Evolutionary conservation across 2,113 vertebrate species (phyloP), one percentile per base, ranked within the genome.

Genomic region (Periophthalmus modestus): DNA sequence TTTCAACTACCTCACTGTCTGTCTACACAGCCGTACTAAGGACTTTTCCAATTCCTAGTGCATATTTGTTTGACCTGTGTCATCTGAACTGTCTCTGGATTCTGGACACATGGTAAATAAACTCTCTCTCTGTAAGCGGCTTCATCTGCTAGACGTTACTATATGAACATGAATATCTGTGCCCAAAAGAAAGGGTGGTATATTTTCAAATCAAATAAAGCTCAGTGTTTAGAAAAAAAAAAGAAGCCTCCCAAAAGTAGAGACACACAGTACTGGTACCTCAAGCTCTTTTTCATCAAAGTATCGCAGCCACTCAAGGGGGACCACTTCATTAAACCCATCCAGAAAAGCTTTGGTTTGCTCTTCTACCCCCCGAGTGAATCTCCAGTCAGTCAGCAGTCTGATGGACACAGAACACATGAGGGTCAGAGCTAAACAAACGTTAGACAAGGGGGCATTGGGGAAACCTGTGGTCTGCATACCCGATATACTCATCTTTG

Each of bases 401-500:
- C 98, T 99, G 88, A 14, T 24, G 11, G 18, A 14, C 24, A 54
- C 19, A 12, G 2, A 39, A 12, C 36, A n/a, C 34, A n/a, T 28
- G 18, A 65, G 10, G 12, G 19, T 43, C 3, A 43, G 19, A 62
- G 59, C 15, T 5, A 15, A 28, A 34, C 24, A 62, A 18, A 9
- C 7, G 28, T 18, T 9, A 16, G 14, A 16, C 59, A n/a, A n/a
- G n/a, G n/a, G n/a, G n/a, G n/a, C n/a, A 61, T 1, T 0, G 4
- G 5, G 24, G 58, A 57, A 10, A 57, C n/a, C 7, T 23, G n/a
- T 21, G 6, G 13, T n/a, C 7, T 2, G 33, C 69, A 0, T 6
- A 98, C 98, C 96, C 93, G 88, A 99, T 98, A 76, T 99, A 99
- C 78, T 99, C 98, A 24, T 99, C 98, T 89, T 99, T 99, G 93